A percentile compares a stretch with the other conserved stretches of the same genome.
Conservation (phyloP, 1,140 invertebrate species). For the Drusus annulatus region DNA sequence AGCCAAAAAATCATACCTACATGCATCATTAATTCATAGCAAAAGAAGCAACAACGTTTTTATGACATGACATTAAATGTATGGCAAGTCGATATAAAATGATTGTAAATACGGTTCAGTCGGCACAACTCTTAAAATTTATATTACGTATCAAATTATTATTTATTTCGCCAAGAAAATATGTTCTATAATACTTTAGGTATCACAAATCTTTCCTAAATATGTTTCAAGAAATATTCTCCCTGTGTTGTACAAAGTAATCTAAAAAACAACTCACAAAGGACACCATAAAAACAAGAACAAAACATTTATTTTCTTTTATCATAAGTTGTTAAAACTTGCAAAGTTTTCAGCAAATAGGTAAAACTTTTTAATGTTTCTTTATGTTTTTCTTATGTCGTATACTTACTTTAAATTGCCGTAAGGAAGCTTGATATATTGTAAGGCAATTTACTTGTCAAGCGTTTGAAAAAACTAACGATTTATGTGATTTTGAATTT, state of each 20-base stretch:
- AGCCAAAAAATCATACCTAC: too few relatives aligned
- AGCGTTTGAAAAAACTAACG: constrained; percentile 20
- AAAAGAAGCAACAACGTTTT: too few relatives aligned
- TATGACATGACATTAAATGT: too few relatives aligned
- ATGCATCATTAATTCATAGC: too few relatives aligned
- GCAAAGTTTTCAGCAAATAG: constrained; percentile 32
- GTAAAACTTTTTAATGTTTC: constrained; percentile 37
- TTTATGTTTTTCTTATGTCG: constrained; percentile 37
- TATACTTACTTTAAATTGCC: constrained; percentile 37
- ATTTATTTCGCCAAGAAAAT: not conserved
- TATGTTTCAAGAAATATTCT: not conserved
- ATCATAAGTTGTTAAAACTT: constrained; percentile 38
- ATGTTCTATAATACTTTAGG: not conserved
- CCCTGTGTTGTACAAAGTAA: constrained; percentile 6
- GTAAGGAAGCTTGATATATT: constrained; percentile 31
- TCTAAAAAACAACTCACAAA: constrained; percentile 24
- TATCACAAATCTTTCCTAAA: not conserved
- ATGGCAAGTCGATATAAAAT: too few relatives aligned
- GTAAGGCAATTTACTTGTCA: constrained; percentile 12
- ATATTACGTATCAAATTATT: not conserved
- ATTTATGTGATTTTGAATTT: too few relatives aligned
- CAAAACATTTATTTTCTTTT: constrained; percentile 28
- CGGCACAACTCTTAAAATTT: not conserved
- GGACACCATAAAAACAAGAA: constrained; percentile 26
- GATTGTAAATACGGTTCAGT: too few relatives aligned